Conservation (phyloP, 2,113 vertebrate genomes). For the Monopterus albus region DNA sequence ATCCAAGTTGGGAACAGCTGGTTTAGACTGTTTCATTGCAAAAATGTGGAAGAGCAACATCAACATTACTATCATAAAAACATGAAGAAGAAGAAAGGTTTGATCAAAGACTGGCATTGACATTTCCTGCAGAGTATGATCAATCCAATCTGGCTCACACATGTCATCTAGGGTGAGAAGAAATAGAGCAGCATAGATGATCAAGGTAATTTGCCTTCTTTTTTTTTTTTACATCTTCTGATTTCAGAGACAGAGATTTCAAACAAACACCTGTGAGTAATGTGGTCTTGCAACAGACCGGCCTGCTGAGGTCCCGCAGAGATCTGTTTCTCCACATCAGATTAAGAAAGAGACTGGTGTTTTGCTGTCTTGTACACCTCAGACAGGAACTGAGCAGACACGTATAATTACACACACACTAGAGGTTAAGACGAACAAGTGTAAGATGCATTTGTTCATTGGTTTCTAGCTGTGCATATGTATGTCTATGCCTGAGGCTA, state of each 20-base stretch:
- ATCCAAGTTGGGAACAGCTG: no score
- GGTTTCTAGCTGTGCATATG: no score
- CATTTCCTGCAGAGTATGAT: background rate
- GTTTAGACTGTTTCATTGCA: no score
- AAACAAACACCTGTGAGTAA: conserved; percentile 12
- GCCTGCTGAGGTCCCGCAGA: conserved; percentile 13
- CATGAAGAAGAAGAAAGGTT: no score
- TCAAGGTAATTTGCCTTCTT: no score
- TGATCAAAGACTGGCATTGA: conserved; percentile 3
- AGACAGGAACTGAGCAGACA: conserved; percentile 11
- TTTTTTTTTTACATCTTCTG: background rate
- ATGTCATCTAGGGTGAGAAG: conserved; percentile 4
- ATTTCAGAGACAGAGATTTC: background rate
- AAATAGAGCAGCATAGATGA: background rate
- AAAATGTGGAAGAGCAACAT: no score
- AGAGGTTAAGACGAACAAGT: no score
- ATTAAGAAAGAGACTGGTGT: conserved; percentile 6
- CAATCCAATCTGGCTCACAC: conserved; percentile 5
- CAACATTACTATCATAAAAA: no score
- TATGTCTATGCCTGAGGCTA: no score
- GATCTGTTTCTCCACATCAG: conserved; percentile 11
- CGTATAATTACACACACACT: background rate
- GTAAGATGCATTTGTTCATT: no score
- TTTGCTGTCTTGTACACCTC: conserved; percentile 7
- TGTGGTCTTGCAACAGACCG: conserved; percentile 3